Evolutionary conservation across 1,140 invertebrate species (phyloP).

Genomic region (Meloidogyne chitwoodi): DNA sequence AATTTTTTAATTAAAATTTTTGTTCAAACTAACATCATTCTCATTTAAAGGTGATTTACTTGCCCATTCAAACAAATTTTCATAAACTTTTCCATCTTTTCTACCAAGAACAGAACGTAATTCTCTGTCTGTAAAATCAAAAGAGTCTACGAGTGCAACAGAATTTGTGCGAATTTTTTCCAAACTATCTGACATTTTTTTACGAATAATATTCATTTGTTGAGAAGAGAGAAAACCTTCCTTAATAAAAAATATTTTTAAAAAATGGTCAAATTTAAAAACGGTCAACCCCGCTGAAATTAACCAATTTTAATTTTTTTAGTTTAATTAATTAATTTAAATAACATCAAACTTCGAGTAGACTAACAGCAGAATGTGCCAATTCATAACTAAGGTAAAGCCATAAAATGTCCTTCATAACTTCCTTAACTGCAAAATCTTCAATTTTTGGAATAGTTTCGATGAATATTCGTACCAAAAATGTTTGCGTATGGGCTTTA

Average conservation of each 20-base stretch:
- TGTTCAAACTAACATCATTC: too few species aligned
- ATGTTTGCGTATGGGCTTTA: slow-evolving; percentile 47
- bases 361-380: slow-evolving; percentile 28
- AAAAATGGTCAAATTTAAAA: not conserved
- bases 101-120: slow-evolving; percentile 77
- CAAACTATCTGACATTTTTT: slow-evolving; percentile 70
- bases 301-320: too few species aligned
- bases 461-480: slow-evolving; percentile 43
- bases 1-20: not conserved
- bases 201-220: slow-evolving; percentile 37
- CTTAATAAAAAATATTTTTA: slow-evolving; percentile 21
- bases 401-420: slow-evolving; percentile 32
- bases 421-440: slow-evolving; percentile 29
- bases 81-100: slow-evolving; percentile 86
- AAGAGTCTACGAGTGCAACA: slow-evolving; percentile 81
- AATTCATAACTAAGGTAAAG: slow-evolving; percentile 46
- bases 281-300: too few species aligned
- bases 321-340: too few species aligned
- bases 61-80: slow-evolving; percentile 78
- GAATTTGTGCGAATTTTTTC: slow-evolving; percentile 75
- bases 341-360: slow-evolving; percentile 22
- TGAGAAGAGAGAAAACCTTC: slow-evolving; percentile 27
- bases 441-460: slow-evolving; percentile 24
- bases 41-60: slow-evolving; percentile 80
- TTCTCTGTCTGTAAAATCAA: slow-evolving; percentile 78